A percentile compares a stretch with the other conserved stretches of the same genome.
Evolutionary conservation across 1,140 invertebrate genomes (phyloP).

Genomic region (Drosophila melanogaster): DNA sequence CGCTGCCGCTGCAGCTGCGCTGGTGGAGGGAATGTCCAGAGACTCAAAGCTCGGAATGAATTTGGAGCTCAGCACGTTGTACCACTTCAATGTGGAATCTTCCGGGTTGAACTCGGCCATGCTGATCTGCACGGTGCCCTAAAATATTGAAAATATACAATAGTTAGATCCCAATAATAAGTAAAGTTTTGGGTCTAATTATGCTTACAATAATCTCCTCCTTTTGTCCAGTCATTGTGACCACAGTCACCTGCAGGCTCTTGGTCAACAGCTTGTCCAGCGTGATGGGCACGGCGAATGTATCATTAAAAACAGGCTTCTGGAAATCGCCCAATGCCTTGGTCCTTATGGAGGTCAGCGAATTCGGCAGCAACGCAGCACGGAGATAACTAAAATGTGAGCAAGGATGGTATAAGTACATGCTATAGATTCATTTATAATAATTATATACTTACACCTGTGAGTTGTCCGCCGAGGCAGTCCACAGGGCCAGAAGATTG

Average conservation of each 20-base stretch:
- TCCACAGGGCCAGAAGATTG: conserved; percentile 91
- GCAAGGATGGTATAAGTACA: background rate
- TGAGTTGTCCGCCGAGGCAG: conserved; percentile 84
- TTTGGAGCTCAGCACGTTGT: conserved; percentile 96
- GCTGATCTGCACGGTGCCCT: conserved; percentile 98
- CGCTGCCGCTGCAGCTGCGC: conserved; percentile 67
- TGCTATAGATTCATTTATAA: no score
- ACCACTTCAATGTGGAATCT: conserved; percentile 94
- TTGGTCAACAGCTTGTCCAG: conserved; percentile 91
- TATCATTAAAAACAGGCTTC: conserved; percentile 92
- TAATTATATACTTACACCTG: conserved; percentile 85
- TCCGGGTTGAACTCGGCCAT: conserved; percentile 96
- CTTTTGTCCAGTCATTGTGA: conserved; percentile 88
- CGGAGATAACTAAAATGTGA: conserved; percentile 89
- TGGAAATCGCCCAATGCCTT: conserved; percentile 89
- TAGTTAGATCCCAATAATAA: no score
- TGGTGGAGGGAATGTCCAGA: conserved; percentile 83
- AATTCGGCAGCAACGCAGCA: conserved; percentile 90
- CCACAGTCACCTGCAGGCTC: conserved; percentile 95
- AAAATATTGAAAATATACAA: conserved; percentile 51
- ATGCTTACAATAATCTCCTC: conserved; percentile 93
- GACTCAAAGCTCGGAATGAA: conserved; percentile 89
- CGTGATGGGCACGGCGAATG: conserved; percentile 90
- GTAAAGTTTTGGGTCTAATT: no score
- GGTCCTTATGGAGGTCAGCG: conserved; percentile 88